A percentile compares a stretch with the other conserved stretches of the same genome.
These are phyloP conservation scores for Catocala sponsa DNA, from an alignment of 2,888 invertebrate species.

Conservation along the genomic window DNA sequence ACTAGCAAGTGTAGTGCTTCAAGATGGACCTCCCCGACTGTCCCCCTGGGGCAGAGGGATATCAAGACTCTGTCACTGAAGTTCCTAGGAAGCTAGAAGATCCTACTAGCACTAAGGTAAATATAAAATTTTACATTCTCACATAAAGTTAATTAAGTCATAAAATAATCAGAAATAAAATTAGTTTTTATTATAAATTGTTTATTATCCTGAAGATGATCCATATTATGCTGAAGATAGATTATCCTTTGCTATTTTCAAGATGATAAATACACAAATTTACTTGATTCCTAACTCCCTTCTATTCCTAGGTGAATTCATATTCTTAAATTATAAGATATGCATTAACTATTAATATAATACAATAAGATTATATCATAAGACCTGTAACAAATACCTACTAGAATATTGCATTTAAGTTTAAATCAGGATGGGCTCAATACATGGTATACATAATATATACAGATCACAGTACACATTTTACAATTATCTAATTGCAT, in stretches of 20 bases:
- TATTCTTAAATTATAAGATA: not conserved
- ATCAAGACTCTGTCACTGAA: constrained; percentile 80
- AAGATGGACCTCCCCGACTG: constrained; percentile 85
- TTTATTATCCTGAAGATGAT: constrained; percentile 40
- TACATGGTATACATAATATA: too few species aligned
- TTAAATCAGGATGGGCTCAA: too few species aligned
- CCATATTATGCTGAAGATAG: constrained; percentile 20
- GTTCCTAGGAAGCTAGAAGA: constrained; percentile 72
- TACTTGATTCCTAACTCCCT: constrained; percentile 17
- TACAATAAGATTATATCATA: too few species aligned
- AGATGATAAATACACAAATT: not conserved
- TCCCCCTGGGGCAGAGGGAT: constrained; percentile 84
- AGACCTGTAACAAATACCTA: too few species aligned
- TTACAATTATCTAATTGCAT: too few species aligned
- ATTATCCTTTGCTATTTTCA: constrained; percentile 8
- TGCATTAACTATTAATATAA: too few species aligned
- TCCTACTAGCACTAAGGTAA: constrained; percentile 78
- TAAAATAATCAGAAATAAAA: constrained; percentile 42
- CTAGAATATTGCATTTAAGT: too few species aligned
- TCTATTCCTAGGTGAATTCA: constrained; percentile 3
- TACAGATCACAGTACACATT: too few species aligned
- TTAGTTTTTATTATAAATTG: constrained; percentile 36
- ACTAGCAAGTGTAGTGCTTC: constrained; percentile 82
- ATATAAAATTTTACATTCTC: constrained; percentile 57
- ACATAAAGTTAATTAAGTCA: constrained; percentile 33